These are phyloP conservation scores for Lissonota sp. DNA, from an alignment of 2,888 invertebrate genomes.

Conservation along the genomic window DNA sequence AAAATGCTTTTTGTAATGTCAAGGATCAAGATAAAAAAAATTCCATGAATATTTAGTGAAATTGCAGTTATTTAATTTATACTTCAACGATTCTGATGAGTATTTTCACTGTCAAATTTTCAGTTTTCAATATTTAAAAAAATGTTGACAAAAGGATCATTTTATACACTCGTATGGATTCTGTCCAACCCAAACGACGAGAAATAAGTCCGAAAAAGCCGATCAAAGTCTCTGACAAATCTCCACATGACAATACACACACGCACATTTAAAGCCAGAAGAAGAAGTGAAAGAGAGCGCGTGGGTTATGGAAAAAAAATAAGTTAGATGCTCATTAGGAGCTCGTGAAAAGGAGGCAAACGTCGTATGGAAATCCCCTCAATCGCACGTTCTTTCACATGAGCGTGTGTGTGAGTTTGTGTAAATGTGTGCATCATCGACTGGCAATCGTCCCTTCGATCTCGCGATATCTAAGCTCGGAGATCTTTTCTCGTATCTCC, in stretches of 20 bases:
- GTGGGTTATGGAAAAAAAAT: slow-evolving; percentile 9
- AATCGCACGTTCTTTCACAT: slow-evolving; percentile 8
- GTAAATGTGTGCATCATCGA: slow-evolving; percentile 43
- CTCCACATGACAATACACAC: no score
- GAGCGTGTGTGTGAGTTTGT: not conserved
- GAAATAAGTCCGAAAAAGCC: slow-evolving; percentile 48
- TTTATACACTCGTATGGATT: no score
- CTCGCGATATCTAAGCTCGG: slow-evolving; percentile 53
- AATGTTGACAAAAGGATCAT: no score
- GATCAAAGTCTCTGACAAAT: slow-evolving; percentile 12
- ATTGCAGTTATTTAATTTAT: no score
- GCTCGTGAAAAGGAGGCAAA: slow-evolving; percentile 39
- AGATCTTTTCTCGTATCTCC: slow-evolving; percentile 54
- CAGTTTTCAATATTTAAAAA: no score
- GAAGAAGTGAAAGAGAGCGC: slow-evolving; percentile 31
- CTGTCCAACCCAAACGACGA: slow-evolving; percentile 1
- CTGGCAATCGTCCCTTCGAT: slow-evolving; percentile 59
- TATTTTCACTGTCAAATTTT: no score
- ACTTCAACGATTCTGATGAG: no score
- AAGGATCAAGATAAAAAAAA: no score
- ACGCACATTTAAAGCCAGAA: not conserved
- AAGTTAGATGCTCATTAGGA: slow-evolving; percentile 55
- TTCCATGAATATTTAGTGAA: no score
- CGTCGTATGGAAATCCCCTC: slow-evolving; percentile 26
- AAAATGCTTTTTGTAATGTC: no score